Base-by-base conservation (phyloP, 2,797 vertebrate genomes). In the Crenuchus spilurus region DNA sequence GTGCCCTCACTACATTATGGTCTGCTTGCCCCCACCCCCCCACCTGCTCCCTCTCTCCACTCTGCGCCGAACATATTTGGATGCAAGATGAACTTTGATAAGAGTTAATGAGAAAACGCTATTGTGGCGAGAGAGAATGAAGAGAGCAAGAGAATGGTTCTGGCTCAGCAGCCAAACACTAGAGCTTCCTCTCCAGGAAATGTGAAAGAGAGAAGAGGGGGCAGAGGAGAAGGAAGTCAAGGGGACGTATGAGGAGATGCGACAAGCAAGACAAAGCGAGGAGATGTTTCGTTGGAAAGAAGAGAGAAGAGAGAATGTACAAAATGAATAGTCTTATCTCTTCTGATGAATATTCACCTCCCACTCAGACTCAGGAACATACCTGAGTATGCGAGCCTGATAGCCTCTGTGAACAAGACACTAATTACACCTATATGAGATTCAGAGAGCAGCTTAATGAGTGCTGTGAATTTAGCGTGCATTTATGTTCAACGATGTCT, bases 11-110 rank as follows among this genome's bases (percentile, higher is more conserved):
- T 70, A 64, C 74, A 57, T 75, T 65, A 65, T 60, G 51, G 20
- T 51, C 46, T 70, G 28, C 33, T 49, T 58, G 41, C 33, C 46
- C 80, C 78, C 84, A 83, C 82, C 80, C 42, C 30, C 58, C 33
- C 49, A 79, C 84, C 72, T 31, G 39, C 18, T 44, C 31, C 16
- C 48, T 58, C 30, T 85, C 83, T 83, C 78, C 79, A 73, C 35
- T 74, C 81, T 74, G 78, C 46, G 84, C 82, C 77, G 80, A 84
- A 83, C 84, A 86, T 86, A 92, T 92, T 91, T 87, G 90, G 88
- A 91, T 92, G 90, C 90, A 86, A 91, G 91, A 93, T 92, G 88
- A 92, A 92, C 90, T 92, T 91, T 92, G 92, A 93, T 93, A 92
- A 92, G 90, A 91, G 86, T 92, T 93, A 92, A 93, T 93, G 90